Percentiles rank a stretch among this genome's conserved stretches.
Evolutionary conservation across 2,888 invertebrate species (phyloP).

Genomic region (Pristionchus exspectatus): DNA sequence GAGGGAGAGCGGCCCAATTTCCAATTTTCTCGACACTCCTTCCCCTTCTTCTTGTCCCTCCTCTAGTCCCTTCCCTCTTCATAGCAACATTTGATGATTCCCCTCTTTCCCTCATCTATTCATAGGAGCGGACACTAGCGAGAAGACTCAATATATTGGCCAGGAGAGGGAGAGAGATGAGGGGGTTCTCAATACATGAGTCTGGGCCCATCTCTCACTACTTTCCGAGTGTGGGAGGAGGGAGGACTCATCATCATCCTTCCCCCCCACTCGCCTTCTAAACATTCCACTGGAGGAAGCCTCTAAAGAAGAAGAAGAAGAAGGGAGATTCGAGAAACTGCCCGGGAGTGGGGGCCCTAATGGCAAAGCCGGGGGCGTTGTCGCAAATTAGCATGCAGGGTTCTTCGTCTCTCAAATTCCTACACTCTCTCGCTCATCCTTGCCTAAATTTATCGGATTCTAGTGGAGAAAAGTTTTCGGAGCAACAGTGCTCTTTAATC

Average conservation of each 20-base stretch:
- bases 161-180: neutral
- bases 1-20: neutral
- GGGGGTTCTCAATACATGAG: neutral
- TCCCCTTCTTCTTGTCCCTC: neutral
- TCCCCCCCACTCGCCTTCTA: neutral
- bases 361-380: neutral
- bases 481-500: neutral
- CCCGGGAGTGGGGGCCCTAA: neutral
- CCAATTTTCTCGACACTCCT: slow-evolving; percentile 15
- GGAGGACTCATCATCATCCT: neutral
- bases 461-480: neutral
- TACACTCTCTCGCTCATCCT: neutral
- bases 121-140: neutral
- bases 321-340: neutral
- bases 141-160: neutral
- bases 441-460: neutral
- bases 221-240: slow-evolving; percentile 6
- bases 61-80: neutral
- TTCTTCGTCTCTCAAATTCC: neutral
- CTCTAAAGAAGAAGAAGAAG: neutral
- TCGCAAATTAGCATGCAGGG: neutral
- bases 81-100: slow-evolving; percentile 32
- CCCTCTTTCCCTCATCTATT: neutral
- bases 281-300: neutral
- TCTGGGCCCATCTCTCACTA: neutral